These are phyloP conservation scores for Stomorhina lunata DNA, from an alignment of 2,888 invertebrate species.

Conservation along the genomic window DNA sequence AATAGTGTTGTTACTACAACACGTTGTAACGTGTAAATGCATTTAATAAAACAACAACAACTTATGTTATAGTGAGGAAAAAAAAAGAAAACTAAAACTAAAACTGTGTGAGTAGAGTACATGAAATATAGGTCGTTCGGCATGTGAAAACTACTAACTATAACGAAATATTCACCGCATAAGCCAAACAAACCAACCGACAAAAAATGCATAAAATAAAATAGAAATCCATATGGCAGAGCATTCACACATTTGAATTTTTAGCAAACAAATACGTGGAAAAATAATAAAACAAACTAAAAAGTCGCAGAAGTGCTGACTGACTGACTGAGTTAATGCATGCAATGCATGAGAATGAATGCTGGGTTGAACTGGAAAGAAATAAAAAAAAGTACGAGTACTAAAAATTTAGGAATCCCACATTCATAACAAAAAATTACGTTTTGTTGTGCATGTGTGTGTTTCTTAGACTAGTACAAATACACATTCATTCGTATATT, in stretches of 20 bases:
- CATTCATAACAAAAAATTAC: constrained; percentile 46
- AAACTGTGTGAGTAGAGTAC: constrained; percentile 56
- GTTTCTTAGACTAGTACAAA: constrained; percentile 11
- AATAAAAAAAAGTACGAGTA: neutral
- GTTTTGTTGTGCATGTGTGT: neutral
- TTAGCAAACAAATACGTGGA: constrained; percentile 14
- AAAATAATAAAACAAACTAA: constrained; percentile 38
- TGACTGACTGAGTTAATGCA: no score
- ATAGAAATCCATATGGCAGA: constrained; percentile 20
- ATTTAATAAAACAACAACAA: constrained; percentile 19
- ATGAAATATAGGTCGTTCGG: constrained; percentile 62
- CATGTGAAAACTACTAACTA: constrained; percentile 54
- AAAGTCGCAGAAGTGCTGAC: constrained; percentile 18
- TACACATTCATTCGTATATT: neutral
- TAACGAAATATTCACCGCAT: neutral
- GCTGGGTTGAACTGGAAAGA: constrained; percentile 9
- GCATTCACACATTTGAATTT: constrained; percentile 54
- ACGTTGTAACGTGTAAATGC: constrained; percentile 28
- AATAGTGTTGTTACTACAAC: constrained; percentile 12
- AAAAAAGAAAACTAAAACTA: neutral
- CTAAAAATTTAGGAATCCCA: constrained; percentile 35
- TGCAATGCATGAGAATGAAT: constrained; percentile 46
- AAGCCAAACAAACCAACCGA: constrained; percentile 1
- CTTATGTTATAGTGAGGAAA: no score
- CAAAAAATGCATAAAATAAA: constrained; percentile 10